A percentile compares a stretch with the other conserved stretches of the same genome.
Evolutionary conservation across 1,140 invertebrate species (phyloP).

Genomic region (Bombus consobrinus): DNA sequence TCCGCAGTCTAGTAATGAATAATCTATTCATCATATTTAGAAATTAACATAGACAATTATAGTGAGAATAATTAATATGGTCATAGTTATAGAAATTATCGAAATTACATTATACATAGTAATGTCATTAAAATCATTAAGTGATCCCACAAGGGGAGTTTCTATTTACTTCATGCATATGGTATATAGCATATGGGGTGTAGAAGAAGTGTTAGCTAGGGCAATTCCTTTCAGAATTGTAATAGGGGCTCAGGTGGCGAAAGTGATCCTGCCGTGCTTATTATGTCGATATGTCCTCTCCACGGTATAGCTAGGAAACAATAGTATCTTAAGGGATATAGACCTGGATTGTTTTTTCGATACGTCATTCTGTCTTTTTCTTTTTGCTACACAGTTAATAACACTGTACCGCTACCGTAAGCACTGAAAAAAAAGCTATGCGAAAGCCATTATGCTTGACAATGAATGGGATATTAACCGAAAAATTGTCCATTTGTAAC

Average conservation of each 20-base stretch:
- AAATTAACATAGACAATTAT: background rate
- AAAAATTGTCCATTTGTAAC: constrained; percentile 15
- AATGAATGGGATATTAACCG: constrained; percentile 16
- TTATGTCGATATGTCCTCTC: constrained; percentile 42
- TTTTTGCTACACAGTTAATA: background rate
- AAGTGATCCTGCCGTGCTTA: constrained; percentile 41
- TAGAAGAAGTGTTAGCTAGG: constrained; percentile 4
- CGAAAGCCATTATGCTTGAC: background rate
- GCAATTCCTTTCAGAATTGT: constrained; percentile 48
- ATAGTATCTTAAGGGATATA: constrained; percentile 34
- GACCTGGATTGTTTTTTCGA: background rate
- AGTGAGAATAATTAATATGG: background rate
- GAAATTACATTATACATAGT: background rate
- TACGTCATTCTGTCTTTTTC: background rate
- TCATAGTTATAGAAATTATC: background rate
- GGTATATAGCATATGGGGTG: background rate
- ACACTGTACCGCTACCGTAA: background rate
- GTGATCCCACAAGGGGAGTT: background rate
- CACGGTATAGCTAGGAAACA: background rate
- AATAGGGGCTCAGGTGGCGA: constrained; percentile 53
- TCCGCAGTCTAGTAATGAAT: too few species aligned
- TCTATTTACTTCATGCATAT: background rate
- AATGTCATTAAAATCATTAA: background rate
- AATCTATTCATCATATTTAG: background rate
- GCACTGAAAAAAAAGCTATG: background rate